Evolutionary conservation across 2,888 invertebrate genomes (phyloP).

Genomic region (Tricholauxania praeusta): DNA sequence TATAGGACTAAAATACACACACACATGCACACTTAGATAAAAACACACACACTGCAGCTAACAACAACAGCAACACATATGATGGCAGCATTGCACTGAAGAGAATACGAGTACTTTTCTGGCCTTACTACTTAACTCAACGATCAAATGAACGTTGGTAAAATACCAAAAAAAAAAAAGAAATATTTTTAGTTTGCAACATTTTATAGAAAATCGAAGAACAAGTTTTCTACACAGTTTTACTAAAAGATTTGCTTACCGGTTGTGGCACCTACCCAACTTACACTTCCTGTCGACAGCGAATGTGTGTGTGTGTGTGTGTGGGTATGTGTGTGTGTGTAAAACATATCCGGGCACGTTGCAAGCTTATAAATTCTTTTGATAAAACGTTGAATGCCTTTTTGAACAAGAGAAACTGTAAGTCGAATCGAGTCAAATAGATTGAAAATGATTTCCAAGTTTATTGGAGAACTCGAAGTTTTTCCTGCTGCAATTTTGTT

Average conservation of each 20-base stretch:
- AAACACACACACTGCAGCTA: no score
- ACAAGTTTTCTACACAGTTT: neutral
- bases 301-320: neutral
- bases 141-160: no score
- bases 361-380: slow-evolving; percentile 33
- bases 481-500: neutral
- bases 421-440: slow-evolving; percentile 21
- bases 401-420: no score
- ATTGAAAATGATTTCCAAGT: slow-evolving; percentile 29
- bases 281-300: slow-evolving; percentile 19
- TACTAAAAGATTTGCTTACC: slow-evolving; percentile 23
- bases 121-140: no score
- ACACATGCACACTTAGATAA: no score
- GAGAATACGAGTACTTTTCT: no score
- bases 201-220: slow-evolving; percentile 28
- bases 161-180: neutral
- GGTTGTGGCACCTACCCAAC: neutral
- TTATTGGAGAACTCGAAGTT: slow-evolving; percentile 6
- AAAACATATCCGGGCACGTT: slow-evolving; percentile 23
- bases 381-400: slow-evolving; percentile 27
- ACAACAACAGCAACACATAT: no score
- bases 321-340: no score
- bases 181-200: slow-evolving; percentile 15
- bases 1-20: neutral
- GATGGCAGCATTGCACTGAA: no score